These are phyloP conservation scores for Hepsetus odoe DNA, from an alignment of 2,113 vertebrate species.

Conservation along the genomic window DNA sequence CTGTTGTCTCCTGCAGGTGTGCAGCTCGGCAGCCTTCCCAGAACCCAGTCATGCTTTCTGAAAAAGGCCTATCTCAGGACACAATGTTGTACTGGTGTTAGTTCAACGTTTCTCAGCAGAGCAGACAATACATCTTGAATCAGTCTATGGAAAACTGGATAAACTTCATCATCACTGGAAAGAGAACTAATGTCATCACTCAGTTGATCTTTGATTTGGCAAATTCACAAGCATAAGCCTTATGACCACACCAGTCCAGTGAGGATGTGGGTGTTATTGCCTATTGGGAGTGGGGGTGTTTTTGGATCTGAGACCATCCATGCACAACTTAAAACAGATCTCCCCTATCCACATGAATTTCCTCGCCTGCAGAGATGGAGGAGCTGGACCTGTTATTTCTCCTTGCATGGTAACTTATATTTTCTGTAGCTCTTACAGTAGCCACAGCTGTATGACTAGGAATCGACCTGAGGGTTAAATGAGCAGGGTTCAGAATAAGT, in stretches of 20 bases:
- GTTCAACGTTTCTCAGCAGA: conserved; percentile 10
- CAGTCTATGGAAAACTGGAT: conserved; percentile 26
- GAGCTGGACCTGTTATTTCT: conserved; percentile 38
- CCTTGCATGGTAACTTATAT: conserved; percentile 32
- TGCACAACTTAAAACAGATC: conserved; percentile 42
- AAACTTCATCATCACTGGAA: conserved; percentile 21
- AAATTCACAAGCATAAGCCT: conserved; percentile 42
- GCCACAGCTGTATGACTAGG: conserved; percentile 43
- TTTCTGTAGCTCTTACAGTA: conserved; percentile 43
- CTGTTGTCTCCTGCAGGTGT: conserved; percentile 47
- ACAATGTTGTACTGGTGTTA: conserved; percentile 28
- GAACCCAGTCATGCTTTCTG: conserved; percentile 2
- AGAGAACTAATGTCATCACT: conserved; percentile 22
- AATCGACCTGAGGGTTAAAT: conserved; percentile 19
- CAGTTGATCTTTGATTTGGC: conserved; percentile 43
- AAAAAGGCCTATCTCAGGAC: conserved; percentile 26
- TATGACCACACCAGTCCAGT: conserved; percentile 18
- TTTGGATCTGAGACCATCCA: conserved; percentile 41
- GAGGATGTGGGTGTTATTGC: conserved; percentile 46
- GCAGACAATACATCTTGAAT: not conserved
- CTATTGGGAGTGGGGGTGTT: conserved; percentile 43
- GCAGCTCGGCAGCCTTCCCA: conserved; percentile 38
- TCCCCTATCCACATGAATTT: conserved; percentile 40
- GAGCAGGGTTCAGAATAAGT: conserved; percentile 20
- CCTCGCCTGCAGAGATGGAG: conserved; percentile 16